A percentile compares a stretch with the other conserved stretches of the same genome.
phyloP scores from a whole-genome alignment of 23 tunicate genomes.

The Ascidia mentula region DNA sequence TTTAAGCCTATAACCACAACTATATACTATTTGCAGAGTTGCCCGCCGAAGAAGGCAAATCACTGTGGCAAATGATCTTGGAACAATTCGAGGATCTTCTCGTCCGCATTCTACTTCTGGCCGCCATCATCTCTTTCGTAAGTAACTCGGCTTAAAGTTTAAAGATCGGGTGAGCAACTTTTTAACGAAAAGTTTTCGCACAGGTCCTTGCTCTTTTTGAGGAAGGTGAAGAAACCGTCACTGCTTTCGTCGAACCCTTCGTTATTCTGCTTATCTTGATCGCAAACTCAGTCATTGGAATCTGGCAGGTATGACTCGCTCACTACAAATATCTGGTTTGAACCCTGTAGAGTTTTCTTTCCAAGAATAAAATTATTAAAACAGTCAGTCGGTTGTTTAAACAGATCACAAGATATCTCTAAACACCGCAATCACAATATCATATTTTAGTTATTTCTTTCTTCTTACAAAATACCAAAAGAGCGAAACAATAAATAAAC shows the following conservation, averaged over 20 bases:
- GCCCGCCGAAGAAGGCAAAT: constrained; percentile 87
- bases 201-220: constrained; percentile 95
- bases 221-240: constrained; percentile 95
- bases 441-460: no score
- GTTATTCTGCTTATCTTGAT: constrained; percentile 91
- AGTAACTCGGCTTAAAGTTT: background rate
- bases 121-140: constrained; percentile 97
- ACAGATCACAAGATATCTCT: background rate
- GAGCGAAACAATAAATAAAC: background rate
- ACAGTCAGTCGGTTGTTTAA: background rate
- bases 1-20: no score
- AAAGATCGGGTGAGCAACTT: no score
- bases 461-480: no score
- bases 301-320: constrained; percentile 88
- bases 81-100: constrained; percentile 98
- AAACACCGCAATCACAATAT: no score
- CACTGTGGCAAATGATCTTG: constrained; percentile 65
- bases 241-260: constrained; percentile 97
- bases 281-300: constrained; percentile 97
- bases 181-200: no score
- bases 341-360: no score
- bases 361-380: no score
- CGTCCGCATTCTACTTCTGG: constrained; percentile 91
- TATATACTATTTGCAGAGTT: constrained; percentile 45
- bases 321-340: no score